Percentiles rank a stretch among this genome's conserved stretches.
These are phyloP conservation scores for Drosophila falleni DNA, from an alignment of 2,888 invertebrate genomes.

Conservation along the genomic window DNA sequence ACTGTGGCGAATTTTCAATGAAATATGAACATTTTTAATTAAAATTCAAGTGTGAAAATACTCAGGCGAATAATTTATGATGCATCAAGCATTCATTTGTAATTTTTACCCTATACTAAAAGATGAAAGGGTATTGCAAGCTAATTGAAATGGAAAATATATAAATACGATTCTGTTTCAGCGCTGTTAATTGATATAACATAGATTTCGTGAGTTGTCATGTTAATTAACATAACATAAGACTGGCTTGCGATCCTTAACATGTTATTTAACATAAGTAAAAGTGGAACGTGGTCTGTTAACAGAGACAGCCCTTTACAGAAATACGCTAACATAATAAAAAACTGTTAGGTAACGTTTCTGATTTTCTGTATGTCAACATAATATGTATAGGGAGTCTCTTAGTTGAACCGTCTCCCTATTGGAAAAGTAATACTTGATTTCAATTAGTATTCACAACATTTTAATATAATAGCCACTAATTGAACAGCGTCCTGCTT, in stretches of 20 bases:
- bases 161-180: not conserved
- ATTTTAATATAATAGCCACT: constrained; percentile 11
- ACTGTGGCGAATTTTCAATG: not conserved
- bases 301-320: not conserved
- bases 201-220: too few relatives aligned
- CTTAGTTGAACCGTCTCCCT: not conserved
- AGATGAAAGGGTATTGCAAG: not conserved
- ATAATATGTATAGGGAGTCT: not conserved
- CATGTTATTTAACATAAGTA: not conserved
- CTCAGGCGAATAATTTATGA: constrained; percentile 6
- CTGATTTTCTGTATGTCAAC: not conserved
- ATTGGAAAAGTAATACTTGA: not conserved
- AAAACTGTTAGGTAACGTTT: not conserved
- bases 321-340: not conserved
- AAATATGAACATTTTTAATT: constrained; percentile 12
- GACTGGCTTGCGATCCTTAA: not conserved
- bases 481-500: constrained; percentile 5
- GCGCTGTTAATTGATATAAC: not conserved
- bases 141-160: too few relatives aligned
- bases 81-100: not conserved
- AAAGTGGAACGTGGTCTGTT: not conserved
- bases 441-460: constrained; percentile 26
- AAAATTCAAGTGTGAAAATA: constrained; percentile 17
- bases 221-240: constrained; percentile 1
- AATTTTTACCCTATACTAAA: not conserved